Base-by-base conservation (phyloP, 2,888 invertebrate genomes). In the Drosophila ezoana region DNA sequence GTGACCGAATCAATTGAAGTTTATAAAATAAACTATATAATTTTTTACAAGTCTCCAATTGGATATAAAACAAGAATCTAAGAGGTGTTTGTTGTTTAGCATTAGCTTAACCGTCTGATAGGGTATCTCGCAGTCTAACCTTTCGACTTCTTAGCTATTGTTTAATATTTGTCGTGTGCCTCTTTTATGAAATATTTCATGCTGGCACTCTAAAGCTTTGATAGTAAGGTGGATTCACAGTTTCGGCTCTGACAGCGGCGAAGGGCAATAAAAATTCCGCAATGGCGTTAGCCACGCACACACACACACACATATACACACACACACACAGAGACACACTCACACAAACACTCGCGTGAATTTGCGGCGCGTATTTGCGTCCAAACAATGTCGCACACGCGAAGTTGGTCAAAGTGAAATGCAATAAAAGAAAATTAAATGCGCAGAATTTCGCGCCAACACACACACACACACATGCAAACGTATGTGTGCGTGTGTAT, bases 231-330 rank as follows among this genome's bases (percentile, higher is more conserved):
- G 61, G 64, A 69, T 66, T 67, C 63, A 48, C 60, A 61, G 81
- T 71, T 65, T 48, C 45, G 58, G 68, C 65, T 54, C 70, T 77
- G 81, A 72, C 84, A 79, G 69, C 65, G 76, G 63, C 72, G 49
- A 61, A 71, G 87, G 81, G 81, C 82, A 87, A 84, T 84, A 84
- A 84, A 84, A 84, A 84, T 84, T 87, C 83, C 85, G 71, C 85
- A 81, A 63, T 80, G 83, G 83, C 85, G 81, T 75, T 80, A 71
- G 87, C 84, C 63, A 59, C 61, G 53, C 52, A n/a, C 38, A 44
- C 59, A 54, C 45, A 37, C 41, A 20, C 43, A 53, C 47, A 14
- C 11, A 18, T 41, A 40, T 16, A 48, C 23, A 54, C 59, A 23
- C 23, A 23, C 23, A 54, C 51, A 59, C 40, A 49, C 37, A 62